Evolutionary conservation across 2,113 vertebrate species (phyloP).

Genomic region (Ameiurus melas): DNA sequence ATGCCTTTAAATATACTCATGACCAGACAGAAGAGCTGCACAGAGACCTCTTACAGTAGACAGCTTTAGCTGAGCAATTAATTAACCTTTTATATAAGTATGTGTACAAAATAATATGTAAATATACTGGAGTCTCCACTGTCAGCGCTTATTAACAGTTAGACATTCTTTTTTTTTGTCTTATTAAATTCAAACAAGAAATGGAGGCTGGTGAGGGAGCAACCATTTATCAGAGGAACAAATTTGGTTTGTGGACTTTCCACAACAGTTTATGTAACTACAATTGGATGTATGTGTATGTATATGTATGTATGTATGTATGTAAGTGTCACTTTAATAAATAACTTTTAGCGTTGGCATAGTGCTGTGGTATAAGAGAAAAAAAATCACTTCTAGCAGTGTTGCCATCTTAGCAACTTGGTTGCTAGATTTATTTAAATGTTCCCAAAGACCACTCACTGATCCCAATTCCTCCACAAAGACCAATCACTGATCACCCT

Average conservation of each 20-base stretch:
- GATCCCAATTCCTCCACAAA: neutral
- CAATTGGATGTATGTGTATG: neutral
- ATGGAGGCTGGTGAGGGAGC: neutral
- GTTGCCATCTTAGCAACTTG: no score
- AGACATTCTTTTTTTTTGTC: neutral
- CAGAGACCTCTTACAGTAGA: neutral
- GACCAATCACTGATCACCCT: neutral
- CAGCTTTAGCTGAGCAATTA: neutral
- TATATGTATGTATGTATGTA: no score
- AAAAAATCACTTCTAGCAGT: neutral
- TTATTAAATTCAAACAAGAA: neutral
- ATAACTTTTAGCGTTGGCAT: neutral
- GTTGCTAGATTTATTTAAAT: neutral
- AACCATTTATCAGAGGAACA: neutral
- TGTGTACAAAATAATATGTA: neutral
- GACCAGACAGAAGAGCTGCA: neutral
- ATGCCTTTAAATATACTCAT: constrained; percentile 22
- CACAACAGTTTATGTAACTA: neutral
- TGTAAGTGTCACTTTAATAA: neutral
- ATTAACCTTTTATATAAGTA: neutral
- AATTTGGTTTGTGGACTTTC: neutral
- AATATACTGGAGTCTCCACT: neutral
- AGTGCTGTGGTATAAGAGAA: neutral
- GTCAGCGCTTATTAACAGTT: neutral
- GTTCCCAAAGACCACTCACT: no score